phyloP scores from a whole-genome alignment of 2,888 invertebrate genomes.

The Ptycholaimellus sp. region DNA sequence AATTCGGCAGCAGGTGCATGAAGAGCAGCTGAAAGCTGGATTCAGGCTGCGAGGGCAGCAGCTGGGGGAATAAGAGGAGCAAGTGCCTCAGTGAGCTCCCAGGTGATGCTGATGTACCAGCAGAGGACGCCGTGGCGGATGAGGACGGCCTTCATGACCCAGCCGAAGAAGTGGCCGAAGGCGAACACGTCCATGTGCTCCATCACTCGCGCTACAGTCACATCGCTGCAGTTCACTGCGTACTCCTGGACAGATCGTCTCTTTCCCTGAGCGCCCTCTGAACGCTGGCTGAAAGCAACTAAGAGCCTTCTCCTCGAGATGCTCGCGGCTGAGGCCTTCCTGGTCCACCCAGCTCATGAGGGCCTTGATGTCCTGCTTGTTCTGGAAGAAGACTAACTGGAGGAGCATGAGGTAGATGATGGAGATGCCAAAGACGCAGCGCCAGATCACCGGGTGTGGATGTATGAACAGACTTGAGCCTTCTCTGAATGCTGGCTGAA shows the following conservation, averaged over 20 bases:
- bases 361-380: too few species aligned
- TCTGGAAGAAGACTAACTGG: too few species aligned
- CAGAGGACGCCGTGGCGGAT: slow-evolving; percentile 79
- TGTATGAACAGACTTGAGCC: slow-evolving; percentile 84
- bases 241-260: slow-evolving; percentile 45
- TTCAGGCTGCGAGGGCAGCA: too few species aligned
- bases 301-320: slow-evolving; percentile 23
- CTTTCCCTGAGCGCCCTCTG: too few species aligned
- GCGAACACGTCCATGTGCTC: slow-evolving; percentile 85
- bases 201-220: slow-evolving; percentile 64
- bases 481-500: too few species aligned
- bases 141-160: slow-evolving; percentile 83
- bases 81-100: slow-evolving; percentile 97
- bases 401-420: slow-evolving; percentile 33
- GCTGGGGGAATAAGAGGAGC: neutral
- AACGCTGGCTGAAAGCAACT: too few species aligned
- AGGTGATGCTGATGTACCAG: slow-evolving; percentile 94
- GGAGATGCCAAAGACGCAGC: slow-evolving; percentile 56
- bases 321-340: slow-evolving; percentile 31
- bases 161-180: slow-evolving; percentile 80
- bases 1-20: slow-evolving; percentile 81
- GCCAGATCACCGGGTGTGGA: slow-evolving; percentile 93
- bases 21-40: slow-evolving; percentile 51
- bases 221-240: slow-evolving; percentile 86
- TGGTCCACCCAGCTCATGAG: slow-evolving; percentile 91